Base-by-base conservation (phyloP, 92 coral and sea anemone species). In the Zoanthus solanderi region DNA sequence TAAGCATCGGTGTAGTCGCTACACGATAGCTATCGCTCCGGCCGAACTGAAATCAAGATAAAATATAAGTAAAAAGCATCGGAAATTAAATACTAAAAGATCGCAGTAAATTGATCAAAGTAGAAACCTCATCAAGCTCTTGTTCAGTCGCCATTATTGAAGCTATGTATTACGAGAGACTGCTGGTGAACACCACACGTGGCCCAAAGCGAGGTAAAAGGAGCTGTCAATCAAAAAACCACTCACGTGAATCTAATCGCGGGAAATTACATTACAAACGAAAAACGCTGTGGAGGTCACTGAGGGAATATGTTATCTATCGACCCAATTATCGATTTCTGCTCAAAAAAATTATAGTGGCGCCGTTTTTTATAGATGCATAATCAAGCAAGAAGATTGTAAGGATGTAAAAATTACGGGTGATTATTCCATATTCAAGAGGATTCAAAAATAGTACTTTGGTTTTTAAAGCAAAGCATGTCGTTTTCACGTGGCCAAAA, bases 11-110 rank as follows among this genome's bases (percentile, higher is more conserved):
- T 32, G 80, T 78, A 42, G 91, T 83, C 7, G 88, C 89, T 10
- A 82, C 91, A 63, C 87, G 79, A 67, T 91, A 91, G 47, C 87
- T 91, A 82, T 91, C 94, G 44, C 90, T 86, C 50, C 89, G 89
- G 71, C 92, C 94, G 72, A 78, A 88, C 94, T 91, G 72, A 86
- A 66, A 90, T 80, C 69, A 17, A 81, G 44, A 89, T 8, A 90
- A 87, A 66, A 48, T n/a, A 23, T 45, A 75, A 18, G 53, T 87
- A 44, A 78, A 52, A 87, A 29, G 28, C 47, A 6, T 60, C 9
- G 42, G 5, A 76, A 47, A n/a, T 56, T 10, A 76, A 34, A 2
- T 44, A 18, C 28, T 17, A 32, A 46, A 86, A 76, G 17, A 3
- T 18, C 53, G 17, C 23, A 60, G 68, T 9, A 72, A 60, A 76